Evolutionary conservation across 2,888 invertebrate genomes (phyloP).

Genomic region (Drosophila subquinaria): DNA sequence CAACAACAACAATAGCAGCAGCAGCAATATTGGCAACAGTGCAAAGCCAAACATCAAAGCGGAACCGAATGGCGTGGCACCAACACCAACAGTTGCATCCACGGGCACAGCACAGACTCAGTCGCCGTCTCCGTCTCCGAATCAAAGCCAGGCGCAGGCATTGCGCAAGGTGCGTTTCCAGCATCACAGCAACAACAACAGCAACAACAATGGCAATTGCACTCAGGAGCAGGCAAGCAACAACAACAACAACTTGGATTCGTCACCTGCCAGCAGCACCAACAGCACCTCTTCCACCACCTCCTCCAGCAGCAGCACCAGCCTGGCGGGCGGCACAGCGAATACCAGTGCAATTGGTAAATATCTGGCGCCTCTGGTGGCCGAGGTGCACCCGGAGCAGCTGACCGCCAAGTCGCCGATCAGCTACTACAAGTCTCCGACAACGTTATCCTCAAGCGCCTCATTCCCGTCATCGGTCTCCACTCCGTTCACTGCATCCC

Average conservation of each 20-base stretch:
- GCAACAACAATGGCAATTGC: conserved; percentile 48
- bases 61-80: conserved; percentile 63
- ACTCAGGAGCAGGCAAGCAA: conserved; percentile 40
- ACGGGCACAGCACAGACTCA: conserved; percentile 26
- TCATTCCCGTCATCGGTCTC: conserved; percentile 83
- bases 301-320: conserved; percentile 38
- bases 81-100: conserved; percentile 2
- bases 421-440: conserved; percentile 82
- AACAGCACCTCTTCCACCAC: conserved; percentile 41
- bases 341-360: conserved; percentile 79
- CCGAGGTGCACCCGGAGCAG: conserved; percentile 84
- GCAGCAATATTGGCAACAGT: conserved; percentile 41
- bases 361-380: conserved; percentile 83
- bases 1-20: conserved; percentile 36
- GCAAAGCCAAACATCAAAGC: conserved; percentile 56
- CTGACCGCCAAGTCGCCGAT: conserved; percentile 70
- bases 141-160: conserved; percentile 61
- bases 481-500: conserved; percentile 83
- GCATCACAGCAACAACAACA: conserved; percentile 63
- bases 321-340: conserved; percentile 67
- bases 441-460: conserved; percentile 82
- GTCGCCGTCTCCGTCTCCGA: conserved; percentile 36
- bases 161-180: conserved; percentile 71
- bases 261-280: conserved; percentile 27
- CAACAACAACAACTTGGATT: conserved; percentile 33